Base-by-base conservation (phyloP, 1,140 invertebrate species). In the Homarus americanus region DNA sequence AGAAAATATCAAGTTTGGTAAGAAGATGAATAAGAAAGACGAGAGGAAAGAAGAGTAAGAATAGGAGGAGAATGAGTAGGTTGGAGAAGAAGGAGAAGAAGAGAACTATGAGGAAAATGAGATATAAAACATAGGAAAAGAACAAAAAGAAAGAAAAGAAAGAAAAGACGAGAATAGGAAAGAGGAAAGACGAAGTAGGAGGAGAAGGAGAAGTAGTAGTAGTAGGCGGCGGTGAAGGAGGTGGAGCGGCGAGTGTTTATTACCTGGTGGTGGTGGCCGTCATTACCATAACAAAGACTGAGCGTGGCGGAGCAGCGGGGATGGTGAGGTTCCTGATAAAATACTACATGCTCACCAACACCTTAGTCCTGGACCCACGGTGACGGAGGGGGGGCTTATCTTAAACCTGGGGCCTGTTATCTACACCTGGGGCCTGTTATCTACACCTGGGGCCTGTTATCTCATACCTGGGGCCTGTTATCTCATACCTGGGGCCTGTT, bases 261-360 rank as follows among this genome's bases (percentile, higher is more conserved):
- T 73, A 85, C 66, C 66, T 32, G 38, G 76, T 40, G 75, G 49
- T 28, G 86, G 75, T 69, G 41, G 72, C 41, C 76, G 87, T 49
- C 73, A 88, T 88, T 88, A 58, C 86, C 86, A 88, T 88, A 88
- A 88, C 86, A 88, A 88, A 89, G 78, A 69, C 15, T 58, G 38
- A 76, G 73, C 41, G 66, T 76, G 72, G 84, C 34, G 41, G 41
- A 82, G 87, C 79, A 89, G 58, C 41, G 69, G 87, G 79, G 87
- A 72, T 58, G 87, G 87, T 7, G 87, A 40, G 49, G 69, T 44
- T 20, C 73, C 58, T 90, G 87, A 90, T 90, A 90, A 90, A 90
- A 90, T 90, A 90, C 87, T 90, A 90, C 87, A 90, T 38, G 38
- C 28, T 34, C 32, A 90, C 72, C 63, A 90, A 90, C 87, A 90